phyloP scores from a whole-genome alignment of 2,888 invertebrate species.

The Drosophila peninsularis region DNA sequence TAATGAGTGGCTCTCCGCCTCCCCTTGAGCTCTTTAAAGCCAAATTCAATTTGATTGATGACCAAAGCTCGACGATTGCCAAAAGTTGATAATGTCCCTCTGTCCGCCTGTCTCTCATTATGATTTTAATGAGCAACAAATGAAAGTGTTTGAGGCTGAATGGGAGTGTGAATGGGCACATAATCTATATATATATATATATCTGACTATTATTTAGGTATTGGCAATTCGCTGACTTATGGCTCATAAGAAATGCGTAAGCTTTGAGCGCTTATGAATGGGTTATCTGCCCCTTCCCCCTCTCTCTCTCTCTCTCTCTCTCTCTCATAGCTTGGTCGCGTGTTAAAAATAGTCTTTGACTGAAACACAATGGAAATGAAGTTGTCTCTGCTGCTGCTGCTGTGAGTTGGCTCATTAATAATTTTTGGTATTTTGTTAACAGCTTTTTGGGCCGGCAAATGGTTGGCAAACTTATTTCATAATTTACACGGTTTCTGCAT shows the following conservation, averaged over 20 bases:
- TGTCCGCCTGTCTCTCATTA: constrained; percentile 45
- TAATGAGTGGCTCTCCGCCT: constrained; percentile 20
- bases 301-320: no score
- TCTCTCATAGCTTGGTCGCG: background rate
- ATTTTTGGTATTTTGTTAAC: constrained; percentile 4
- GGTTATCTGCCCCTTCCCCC: background rate
- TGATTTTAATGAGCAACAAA: constrained; percentile 74
- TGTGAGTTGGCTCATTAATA: background rate
- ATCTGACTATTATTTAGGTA: constrained; percentile 4
- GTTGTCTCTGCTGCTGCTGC: background rate
- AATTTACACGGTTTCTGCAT: constrained; percentile 42
- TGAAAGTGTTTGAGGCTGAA: constrained; percentile 56
- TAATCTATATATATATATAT: constrained; percentile 7
- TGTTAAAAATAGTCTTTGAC: constrained; percentile 7
- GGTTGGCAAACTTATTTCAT: constrained; percentile 39
- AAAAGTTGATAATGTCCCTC: constrained; percentile 37
- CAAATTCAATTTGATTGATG: constrained; percentile 66
- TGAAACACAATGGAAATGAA: constrained; percentile 18
- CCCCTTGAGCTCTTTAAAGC: background rate
- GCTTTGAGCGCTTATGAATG: constrained; percentile 1
- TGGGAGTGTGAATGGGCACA: constrained; percentile 1
- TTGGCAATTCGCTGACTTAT: constrained; percentile 27
- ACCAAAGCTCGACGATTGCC: constrained; percentile 16
- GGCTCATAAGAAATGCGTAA: constrained; percentile 11
- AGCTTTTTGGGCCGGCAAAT: constrained; percentile 4